A percentile compares a stretch with the other conserved stretches of the same genome.
Evolutionary conservation across 2,113 vertebrate genomes (phyloP).

Genomic region (Gambusia holbrooki): DNA sequence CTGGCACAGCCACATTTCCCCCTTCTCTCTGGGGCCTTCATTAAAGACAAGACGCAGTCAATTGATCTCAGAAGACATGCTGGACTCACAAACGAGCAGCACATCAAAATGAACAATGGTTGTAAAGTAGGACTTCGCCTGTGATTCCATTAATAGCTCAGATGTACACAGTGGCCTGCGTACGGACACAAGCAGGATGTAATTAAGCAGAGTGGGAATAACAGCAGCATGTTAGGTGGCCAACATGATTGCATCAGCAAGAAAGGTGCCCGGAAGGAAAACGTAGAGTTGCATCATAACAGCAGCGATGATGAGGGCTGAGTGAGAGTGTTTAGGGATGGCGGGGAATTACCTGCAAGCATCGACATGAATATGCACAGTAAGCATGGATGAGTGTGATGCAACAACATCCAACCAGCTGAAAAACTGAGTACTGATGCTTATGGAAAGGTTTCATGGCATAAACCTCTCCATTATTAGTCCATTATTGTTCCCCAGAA

Average conservation of each 20-base stretch:
- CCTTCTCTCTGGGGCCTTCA: constrained; percentile 65
- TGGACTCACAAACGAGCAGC: constrained; percentile 60
- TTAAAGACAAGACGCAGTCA: constrained; percentile 68
- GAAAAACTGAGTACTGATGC: not conserved
- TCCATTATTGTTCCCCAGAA: not conserved
- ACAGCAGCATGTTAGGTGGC: constrained; percentile 27
- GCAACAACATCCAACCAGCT: constrained; percentile 42
- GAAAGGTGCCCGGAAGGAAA: constrained; percentile 35
- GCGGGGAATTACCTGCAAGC: constrained; percentile 50
- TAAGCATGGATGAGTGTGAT: constrained; percentile 46
- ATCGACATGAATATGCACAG: constrained; percentile 47
- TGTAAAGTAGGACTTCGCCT: not conserved
- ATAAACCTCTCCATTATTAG: not conserved
- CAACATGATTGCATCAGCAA: constrained; percentile 56
- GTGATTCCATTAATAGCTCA: constrained; percentile 37
- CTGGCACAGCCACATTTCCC: constrained; percentile 16
- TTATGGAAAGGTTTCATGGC: not conserved
- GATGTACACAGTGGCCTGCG: constrained; percentile 15
- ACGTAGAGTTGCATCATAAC: constrained; percentile 57
- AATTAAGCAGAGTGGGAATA: constrained; percentile 54
- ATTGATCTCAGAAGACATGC: constrained; percentile 73
- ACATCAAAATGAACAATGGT: constrained; percentile 37
- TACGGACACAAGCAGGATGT: constrained; percentile 55
- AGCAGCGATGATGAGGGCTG: constrained; percentile 2
- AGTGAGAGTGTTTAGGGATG: not conserved